Evolutionary conservation across 2,113 vertebrate genomes (phyloP).

Genomic region (Callipepla californica): DNA sequence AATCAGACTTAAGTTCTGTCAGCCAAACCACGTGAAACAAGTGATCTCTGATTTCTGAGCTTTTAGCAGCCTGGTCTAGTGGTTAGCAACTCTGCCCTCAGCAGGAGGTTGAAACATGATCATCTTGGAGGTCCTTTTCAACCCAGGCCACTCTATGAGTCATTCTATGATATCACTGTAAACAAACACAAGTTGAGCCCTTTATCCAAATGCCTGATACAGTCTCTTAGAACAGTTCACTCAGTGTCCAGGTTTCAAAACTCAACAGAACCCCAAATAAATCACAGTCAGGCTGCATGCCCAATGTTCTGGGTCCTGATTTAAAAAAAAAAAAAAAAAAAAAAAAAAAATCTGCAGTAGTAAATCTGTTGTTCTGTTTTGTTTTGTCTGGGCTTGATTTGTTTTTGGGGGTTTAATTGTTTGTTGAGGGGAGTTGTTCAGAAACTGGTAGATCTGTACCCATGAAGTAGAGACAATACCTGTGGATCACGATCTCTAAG

Average conservation of each 20-base stretch:
- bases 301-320: neutral
- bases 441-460: neutral
- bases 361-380: neutral
- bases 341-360: neutral
- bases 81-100: too few relatives aligned
- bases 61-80: neutral
- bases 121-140: too few relatives aligned
- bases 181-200: constrained; percentile 16
- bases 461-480: neutral
- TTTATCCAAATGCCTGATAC: neutral
- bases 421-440: neutral
- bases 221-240: neutral
- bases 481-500: neutral
- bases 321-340: too few relatives aligned
- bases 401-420: neutral
- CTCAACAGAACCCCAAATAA: neutral
- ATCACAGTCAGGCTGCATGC: neutral
- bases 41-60: neutral
- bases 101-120: too few relatives aligned
- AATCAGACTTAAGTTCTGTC: neutral
- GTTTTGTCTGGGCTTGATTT: neutral
- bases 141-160: too few relatives aligned
- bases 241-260: neutral
- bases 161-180: neutral
- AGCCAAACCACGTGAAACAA: neutral